Evolutionary conservation across 2,113 vertebrate species (phyloP).

Genomic region (Bos taurus): ARS-UCD2.0 NC_037328.1:70362001-70362500

Average conservation of each 20-base stretch:
- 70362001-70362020: neutral
- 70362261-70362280: neutral
- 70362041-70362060: constrained; percentile 15
- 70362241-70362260: neutral
- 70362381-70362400: neutral
- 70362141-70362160: constrained; percentile 20
- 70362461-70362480: neutral
- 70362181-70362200: neutral
- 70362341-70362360: neutral
- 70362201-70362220: neutral
- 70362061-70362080: neutral
- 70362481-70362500: neutral
- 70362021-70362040: constrained; percentile 15
- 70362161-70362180: neutral
- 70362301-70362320: constrained; percentile 14
- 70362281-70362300: neutral
- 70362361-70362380: neutral
- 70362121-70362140: neutral
- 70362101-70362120: neutral
- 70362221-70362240: neutral
- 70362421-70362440: neutral
- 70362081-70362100: neutral
- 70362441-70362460: neutral
- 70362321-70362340: neutral
- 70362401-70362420: neutral